Percentiles rank a stretch among this genome's conserved stretches.
Evolutionary conservation across 2,113 vertebrate species (phyloP).

Genomic region (Leptosomus discolor): DNA sequence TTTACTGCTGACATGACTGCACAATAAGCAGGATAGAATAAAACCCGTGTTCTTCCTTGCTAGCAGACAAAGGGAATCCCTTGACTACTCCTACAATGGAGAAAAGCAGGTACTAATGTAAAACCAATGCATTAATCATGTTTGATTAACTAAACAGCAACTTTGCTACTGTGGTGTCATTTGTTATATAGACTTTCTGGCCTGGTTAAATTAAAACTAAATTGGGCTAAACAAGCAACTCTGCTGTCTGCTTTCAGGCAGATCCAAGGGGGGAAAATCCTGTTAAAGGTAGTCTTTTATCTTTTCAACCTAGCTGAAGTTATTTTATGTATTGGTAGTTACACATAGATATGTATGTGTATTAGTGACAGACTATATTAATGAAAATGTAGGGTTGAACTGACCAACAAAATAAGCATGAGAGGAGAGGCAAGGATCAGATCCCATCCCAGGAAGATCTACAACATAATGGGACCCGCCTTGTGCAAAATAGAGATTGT

Average conservation of each 20-base stretch:
- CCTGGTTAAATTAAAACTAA: conserved; percentile 22
- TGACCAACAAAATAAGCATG: not conserved
- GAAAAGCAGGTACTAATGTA: conserved; percentile 13
- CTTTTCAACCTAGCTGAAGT: not conserved
- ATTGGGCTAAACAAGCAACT: not conserved
- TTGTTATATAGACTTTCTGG: not conserved
- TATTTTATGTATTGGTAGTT: not conserved
- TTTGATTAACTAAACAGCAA: not conserved
- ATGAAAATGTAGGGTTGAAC: not conserved
- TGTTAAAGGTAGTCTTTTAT: not conserved
- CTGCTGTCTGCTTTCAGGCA: not conserved
- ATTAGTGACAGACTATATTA: not conserved
- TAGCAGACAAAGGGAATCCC: conserved; percentile 37
- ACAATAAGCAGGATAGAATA: conserved; percentile 41
- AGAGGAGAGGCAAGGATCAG: not conserved
- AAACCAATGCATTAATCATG: conserved; percentile 41
- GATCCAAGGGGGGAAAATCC: not conserved
- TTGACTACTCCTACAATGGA: conserved; percentile 2
- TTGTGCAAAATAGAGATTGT: not conserved
- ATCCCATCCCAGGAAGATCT: not conserved
- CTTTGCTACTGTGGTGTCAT: not conserved
- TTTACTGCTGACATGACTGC: conserved; percentile 50
- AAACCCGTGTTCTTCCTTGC: not conserved
- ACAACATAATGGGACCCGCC: not conserved
- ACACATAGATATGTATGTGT: not conserved